Percentiles rank a stretch among this genome's conserved stretches.
Evolutionary conservation across 2,113 vertebrate genomes (phyloP).

Genomic region (Lepus timidus): DNA sequence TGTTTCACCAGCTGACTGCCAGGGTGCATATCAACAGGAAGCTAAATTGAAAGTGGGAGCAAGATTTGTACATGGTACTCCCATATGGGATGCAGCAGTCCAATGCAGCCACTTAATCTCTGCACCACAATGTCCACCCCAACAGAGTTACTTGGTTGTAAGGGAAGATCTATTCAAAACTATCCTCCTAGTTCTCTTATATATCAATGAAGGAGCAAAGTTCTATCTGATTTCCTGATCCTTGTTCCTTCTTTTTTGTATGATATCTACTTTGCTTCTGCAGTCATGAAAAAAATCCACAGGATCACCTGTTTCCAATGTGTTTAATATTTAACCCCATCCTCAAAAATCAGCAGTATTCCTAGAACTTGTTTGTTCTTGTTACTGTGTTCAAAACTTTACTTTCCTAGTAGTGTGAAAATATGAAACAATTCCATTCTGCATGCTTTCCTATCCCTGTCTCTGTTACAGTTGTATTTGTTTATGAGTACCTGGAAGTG

Average conservation of each 20-base stretch:
- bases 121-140: too few species aligned
- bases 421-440: background rate
- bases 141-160: background rate
- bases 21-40: too few species aligned
- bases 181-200: background rate
- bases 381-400: background rate
- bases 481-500: background rate
- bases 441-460: background rate
- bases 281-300: background rate
- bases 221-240: background rate
- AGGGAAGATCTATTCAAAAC: background rate
- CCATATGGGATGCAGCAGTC: too few species aligned
- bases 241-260: background rate
- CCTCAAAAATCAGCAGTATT: background rate
- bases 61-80: too few species aligned
- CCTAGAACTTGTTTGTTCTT: background rate
- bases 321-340: slow-evolving; percentile 42
- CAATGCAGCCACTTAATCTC: too few species aligned
- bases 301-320: background rate
- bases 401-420: background rate
- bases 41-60: too few species aligned
- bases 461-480: background rate
- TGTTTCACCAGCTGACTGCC: too few species aligned
- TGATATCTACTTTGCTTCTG: background rate
- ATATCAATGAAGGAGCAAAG: background rate